Evolutionary conservation across 2,113 vertebrate species (phyloP), one percentile per base, ranked within the genome.

Genomic region (Neogale vison): DNA sequence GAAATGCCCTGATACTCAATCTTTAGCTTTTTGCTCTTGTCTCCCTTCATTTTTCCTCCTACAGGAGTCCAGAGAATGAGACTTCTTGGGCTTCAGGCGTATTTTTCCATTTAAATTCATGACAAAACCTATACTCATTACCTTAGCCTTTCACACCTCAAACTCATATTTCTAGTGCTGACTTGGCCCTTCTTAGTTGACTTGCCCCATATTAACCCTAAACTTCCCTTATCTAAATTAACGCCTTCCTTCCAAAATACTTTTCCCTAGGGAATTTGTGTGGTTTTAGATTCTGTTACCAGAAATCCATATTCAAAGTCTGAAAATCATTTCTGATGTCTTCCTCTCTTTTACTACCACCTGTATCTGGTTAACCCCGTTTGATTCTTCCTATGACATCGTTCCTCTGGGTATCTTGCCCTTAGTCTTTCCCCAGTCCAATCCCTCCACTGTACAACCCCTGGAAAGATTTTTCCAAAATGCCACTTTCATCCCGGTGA

Each of bases 221-320:
- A 36, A 63, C 24, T 24, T 65, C 91, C 13, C 31, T 65, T 87
- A 47, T 77, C 63, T 90, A 80, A 90, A 94, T 87, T 45, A 91
- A 86, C 42, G n/a, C 71, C 86, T 90, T 86, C 42, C 80, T 86
- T 96, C 45, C 42, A 55, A 86, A 96, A 91, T 63, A 90, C 45
- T 45, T 72, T 94, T 74, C 72, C n/a, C 15, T 57, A 65, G 23
- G 74, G 24, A 76, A 80, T 81, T 71, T 31, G n/a, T 76, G 31
- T 83, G 7, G 4, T 42, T 88, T 42, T 94, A 14, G 36, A 63
- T 20, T 93, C 47, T 94, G 50, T 90, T 84, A 79, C 24, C 45
- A 34, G 50, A n/a, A 45, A 88, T 3, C 36, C 50, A 83, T 67
- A 90, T 87, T 90, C 39, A 95, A 90, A 93, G 24, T 87, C 69